Evolutionary conservation across 1,140 invertebrate genomes (phyloP), one percentile per base, ranked within the genome.

Genomic region (Sitodiplosis mosellana): DNA sequence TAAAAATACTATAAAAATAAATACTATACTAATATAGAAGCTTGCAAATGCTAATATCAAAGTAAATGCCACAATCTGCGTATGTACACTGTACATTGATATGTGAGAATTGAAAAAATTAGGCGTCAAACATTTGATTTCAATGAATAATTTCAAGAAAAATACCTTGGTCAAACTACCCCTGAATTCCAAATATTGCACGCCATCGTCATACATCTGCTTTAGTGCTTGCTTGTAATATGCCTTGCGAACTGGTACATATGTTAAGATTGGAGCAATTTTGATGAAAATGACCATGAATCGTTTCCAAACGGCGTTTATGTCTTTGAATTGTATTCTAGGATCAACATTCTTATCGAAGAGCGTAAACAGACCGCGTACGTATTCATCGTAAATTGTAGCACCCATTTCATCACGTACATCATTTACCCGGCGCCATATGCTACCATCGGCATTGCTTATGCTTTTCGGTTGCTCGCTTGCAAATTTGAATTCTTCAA

Each of bases 121-220:
- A 10, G 27, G 10, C 27, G 27, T 5, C 27, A 27, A 27, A 5
- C 27, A 10, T 27, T 27, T 27, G 27, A 27, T 10, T 5, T 27
- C 3, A 27, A 27, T 10, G 27, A 27, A 27, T 38, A 38, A 36
- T 19, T 34, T 36, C 27, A 10, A 37, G 1, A 17, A 17, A 37
- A 19, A 11, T 41, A 27, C 20, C 36, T 47, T 52, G 1, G 63
- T 61, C 33, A 69, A 51, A 62, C 71, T 34, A 76, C 63, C 42
- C 66, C 71, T 41, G 63, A 87, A 58, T 66, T 88, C 83, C 0
- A 83, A 52, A 52, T 85, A 86, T 60, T 80, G 71, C 0, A 87
- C 69, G 55, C 84, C 82, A 55, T 87, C 84, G 1, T 77, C 67
- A 51, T 76, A 72, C 15, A 80, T 67, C 52, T 82, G 75, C 50